Base-by-base conservation (phyloP, 2,888 invertebrate genomes). In the Pammene aurita region DNA sequence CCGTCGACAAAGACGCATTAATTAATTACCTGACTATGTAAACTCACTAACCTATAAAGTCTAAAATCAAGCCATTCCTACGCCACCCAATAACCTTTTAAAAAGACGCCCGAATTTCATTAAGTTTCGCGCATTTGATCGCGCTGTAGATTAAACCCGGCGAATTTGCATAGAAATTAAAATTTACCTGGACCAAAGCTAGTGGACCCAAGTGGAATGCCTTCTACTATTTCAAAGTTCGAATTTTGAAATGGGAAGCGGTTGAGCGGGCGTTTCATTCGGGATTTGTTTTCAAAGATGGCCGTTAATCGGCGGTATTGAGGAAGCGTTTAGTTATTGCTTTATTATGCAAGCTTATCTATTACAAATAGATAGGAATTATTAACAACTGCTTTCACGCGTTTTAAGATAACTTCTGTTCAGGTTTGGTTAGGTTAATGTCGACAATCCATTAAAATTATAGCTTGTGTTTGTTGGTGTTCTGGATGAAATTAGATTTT, bases 131-230 rank as follows among this genome's bases (percentile, higher is more conserved):
- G 84, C 67, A 86, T 86, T 86, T 83, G 86, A 84, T 84, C 84
- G 87, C 84, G 84, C 84, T 85, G 83, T 85, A 88, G 89, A 90
- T 90, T 90, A 89, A 88, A 78, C 78, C 80, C 82, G 89, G 88
- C 88, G 87, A 81, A 92, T 92, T 92, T 89, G 91, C 92, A 92
- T 92, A 88, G 90, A 92, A 91, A 92, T 92, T 90, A 92, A 92
- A 91, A 91, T 90, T 88, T 87, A 92, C 91, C 92, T 92, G 90
- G 88, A 86, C 88, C 75, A 76, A 67, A 77, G 80, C 79, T 85
- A 88, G 85, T 87, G 88, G 87, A 86, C 88, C 81, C 81, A 83
- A 86, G 84, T 85, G 86, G 82, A 81, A 88, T 86, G 81, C 87
- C 86, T 84, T 86, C 80, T 70, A 72, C 67, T 70, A 71, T 71